phyloP scores from a whole-genome alignment of 92 coral and sea anemone species.

The Porites evermanni region DNA sequence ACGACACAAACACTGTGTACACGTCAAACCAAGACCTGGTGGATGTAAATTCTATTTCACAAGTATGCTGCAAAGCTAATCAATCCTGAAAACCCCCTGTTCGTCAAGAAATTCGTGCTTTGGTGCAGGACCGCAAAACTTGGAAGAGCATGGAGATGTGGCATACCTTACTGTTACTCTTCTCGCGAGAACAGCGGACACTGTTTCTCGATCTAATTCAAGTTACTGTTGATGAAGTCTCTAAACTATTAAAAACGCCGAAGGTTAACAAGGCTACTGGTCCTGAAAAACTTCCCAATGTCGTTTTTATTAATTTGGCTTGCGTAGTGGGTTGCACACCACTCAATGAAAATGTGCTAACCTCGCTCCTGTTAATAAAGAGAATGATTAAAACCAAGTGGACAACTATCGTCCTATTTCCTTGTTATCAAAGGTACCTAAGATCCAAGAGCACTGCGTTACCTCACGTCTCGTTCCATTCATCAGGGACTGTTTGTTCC shows the following conservation, averaged over 20 bases:
- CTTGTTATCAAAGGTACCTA: slow-evolving; percentile 37
- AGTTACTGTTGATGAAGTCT: slow-evolving; percentile 2
- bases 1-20: too few species aligned
- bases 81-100: too few species aligned
- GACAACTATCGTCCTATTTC: slow-evolving; percentile 32
- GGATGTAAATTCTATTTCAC: too few species aligned
- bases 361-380: background rate
- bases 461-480: slow-evolving; percentile 30
- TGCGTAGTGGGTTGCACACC: slow-evolving; percentile 1
- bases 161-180: slow-evolving; percentile 13
- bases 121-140: too few species aligned
- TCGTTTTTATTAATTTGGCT: background rate
- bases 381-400: slow-evolving; percentile 15
- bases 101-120: too few species aligned
- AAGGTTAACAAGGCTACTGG: background rate
- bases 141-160: background rate
- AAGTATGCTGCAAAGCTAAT: too few species aligned
- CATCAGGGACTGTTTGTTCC: slow-evolving; percentile 13
- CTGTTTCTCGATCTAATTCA: background rate
- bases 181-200: background rate
- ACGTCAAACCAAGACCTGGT: too few species aligned
- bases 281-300: background rate
- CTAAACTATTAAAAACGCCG: background rate
- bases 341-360: slow-evolving; percentile 16
- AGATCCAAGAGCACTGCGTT: slow-evolving; percentile 49